A percentile compares a stretch with the other conserved stretches of the same genome.
Evolutionary conservation across 2,113 vertebrate species (phyloP).

Genomic region (Nothoprocta pentlandii): DNA sequence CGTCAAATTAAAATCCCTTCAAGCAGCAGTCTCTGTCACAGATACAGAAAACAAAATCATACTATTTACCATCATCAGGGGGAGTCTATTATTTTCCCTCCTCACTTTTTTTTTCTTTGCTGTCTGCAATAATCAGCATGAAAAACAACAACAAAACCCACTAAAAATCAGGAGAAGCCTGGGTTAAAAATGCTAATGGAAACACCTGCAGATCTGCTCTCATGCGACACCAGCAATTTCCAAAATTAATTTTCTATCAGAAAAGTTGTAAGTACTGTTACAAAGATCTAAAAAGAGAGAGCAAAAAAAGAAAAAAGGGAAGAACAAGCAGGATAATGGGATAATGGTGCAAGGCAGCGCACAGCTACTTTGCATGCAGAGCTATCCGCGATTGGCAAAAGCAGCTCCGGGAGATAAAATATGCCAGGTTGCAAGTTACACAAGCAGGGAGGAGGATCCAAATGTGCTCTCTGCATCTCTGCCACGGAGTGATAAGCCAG

Average conservation of each 20-base stretch:
- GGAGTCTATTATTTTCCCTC: not conserved
- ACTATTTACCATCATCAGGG: not conserved
- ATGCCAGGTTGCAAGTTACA: conserved; percentile 9
- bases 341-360: not conserved
- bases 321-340: not conserved
- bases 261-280: not conserved
- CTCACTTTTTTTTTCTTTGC: not conserved
- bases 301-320: not conserved
- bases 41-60: not conserved
- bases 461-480: not conserved
- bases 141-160: not conserved
- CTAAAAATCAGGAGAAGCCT: not conserved
- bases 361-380: not conserved
- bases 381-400: conserved; percentile 16
- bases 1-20: not conserved
- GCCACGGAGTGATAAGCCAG: not conserved
- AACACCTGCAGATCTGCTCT: not conserved
- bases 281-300: not conserved
- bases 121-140: not conserved
- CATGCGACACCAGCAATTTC: not conserved
- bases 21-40: not conserved
- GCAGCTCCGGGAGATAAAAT: conserved; percentile 5
- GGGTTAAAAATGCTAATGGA: not conserved
- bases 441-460: conserved; percentile 27
- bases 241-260: not conserved